A percentile compares a stretch with the other conserved stretches of the same genome.
Conservation (phyloP, 2,113 vertebrate genomes). For the Macrotis lagotis region DNA sequence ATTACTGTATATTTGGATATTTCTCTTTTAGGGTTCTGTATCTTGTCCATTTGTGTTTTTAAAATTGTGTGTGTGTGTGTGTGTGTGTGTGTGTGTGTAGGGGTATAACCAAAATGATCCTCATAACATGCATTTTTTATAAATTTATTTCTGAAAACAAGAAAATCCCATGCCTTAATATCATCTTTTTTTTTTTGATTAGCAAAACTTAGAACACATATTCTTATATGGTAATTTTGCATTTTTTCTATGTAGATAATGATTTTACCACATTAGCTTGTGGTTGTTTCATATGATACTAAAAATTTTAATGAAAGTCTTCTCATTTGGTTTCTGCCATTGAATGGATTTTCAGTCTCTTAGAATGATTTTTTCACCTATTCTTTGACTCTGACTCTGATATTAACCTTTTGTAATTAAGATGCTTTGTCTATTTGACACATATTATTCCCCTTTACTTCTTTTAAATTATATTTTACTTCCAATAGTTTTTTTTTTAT, state of each 20-base stretch:
- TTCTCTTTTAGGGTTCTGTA: neutral
- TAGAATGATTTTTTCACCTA: conserved; percentile 59
- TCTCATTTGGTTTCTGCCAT: neutral
- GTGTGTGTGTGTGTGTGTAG: neutral
- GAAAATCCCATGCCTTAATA: neutral
- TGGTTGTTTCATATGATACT: neutral
- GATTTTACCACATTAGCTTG: neutral
- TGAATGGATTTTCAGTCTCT: conserved; percentile 43
- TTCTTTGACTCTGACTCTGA: conserved; percentile 69
- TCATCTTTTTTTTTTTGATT: neutral
- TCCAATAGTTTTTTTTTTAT: conserved; percentile 70
- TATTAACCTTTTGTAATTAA: conserved; percentile 80
- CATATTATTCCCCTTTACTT: conserved; percentile 74
- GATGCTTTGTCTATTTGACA: conserved; percentile 73
- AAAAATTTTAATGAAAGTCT: conserved; percentile 42
- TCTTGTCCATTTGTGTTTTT: neutral
- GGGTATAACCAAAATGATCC: fast-evolving
- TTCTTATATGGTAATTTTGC: neutral
- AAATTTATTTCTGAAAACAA: fast-evolving
- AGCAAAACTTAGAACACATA: neutral
- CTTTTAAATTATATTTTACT: conserved; percentile 75
- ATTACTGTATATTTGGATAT: neutral
- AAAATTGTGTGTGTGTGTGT: neutral
- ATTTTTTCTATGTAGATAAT: neutral
- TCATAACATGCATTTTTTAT: neutral